Evolutionary conservation across 2,888 invertebrate genomes (phyloP).

Genomic region (Clunio marinus): DNA sequence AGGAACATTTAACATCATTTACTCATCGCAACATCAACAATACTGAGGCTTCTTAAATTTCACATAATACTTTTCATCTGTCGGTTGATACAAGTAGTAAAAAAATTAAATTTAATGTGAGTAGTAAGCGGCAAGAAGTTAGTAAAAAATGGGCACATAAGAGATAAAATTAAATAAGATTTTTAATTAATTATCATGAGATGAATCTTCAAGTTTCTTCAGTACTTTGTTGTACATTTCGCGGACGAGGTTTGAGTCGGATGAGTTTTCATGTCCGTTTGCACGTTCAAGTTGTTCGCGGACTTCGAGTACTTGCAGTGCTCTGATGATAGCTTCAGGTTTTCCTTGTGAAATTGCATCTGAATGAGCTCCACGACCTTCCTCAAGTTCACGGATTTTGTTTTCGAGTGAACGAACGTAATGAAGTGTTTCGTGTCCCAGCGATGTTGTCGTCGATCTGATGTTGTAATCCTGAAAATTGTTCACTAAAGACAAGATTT

Average conservation of each 20-base stretch:
- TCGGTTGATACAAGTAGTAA: too few relatives aligned
- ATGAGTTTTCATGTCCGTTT: slow-evolving; percentile 67
- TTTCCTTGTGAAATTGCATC: slow-evolving; percentile 52
- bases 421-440: slow-evolving; percentile 81
- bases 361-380: slow-evolving; percentile 61
- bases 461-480: slow-evolving; percentile 42
- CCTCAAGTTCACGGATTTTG: slow-evolving; percentile 76
- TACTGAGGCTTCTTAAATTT: too few relatives aligned
- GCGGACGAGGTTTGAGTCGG: slow-evolving; percentile 86
- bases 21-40: too few relatives aligned
- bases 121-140: too few relatives aligned
- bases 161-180: neutral
- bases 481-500: slow-evolving; percentile 9
- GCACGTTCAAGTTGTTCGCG: slow-evolving; percentile 80
- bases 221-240: slow-evolving; percentile 97
- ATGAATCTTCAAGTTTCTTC: slow-evolving; percentile 75
- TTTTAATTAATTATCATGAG: slow-evolving; percentile 21
- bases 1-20: too few relatives aligned
- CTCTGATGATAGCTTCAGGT: slow-evolving; percentile 89
- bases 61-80: too few relatives aligned
- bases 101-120: too few relatives aligned
- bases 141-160: slow-evolving; percentile 5
- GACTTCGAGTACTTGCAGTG: slow-evolving; percentile 86
- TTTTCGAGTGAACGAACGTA: slow-evolving; percentile 88
- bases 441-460: slow-evolving; percentile 34